Evolutionary conservation across 2,113 vertebrate genomes (phyloP).

Genomic region (Brachirus orientalis): DNA sequence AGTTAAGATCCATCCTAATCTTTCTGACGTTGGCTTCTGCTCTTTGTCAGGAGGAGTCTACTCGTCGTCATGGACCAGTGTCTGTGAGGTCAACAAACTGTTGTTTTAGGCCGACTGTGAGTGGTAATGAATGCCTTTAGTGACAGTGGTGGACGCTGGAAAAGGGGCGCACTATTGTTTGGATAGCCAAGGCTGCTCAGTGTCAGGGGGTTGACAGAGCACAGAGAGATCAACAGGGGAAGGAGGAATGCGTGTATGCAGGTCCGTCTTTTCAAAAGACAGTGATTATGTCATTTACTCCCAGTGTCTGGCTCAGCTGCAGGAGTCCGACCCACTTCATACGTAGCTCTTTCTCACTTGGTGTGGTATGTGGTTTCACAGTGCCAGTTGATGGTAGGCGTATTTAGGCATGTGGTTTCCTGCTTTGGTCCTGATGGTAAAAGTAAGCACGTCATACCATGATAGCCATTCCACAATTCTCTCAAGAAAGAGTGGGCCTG

Average conservation of each 20-base stretch:
- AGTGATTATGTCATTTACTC: slow-evolving; percentile 78
- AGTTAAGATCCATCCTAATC: slow-evolving; percentile 1
- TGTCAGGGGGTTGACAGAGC: slow-evolving; percentile 27
- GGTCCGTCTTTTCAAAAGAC: slow-evolving; percentile 68
- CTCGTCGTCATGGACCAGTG: not conserved
- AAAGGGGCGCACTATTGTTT: slow-evolving; percentile 50
- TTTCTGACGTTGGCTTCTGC: not conserved
- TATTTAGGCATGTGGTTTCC: slow-evolving; percentile 70
- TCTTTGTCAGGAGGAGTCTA: slow-evolving; percentile 7
- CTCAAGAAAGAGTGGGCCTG: slow-evolving; percentile 15
- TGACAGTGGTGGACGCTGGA: slow-evolving; percentile 44
- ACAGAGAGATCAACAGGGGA: slow-evolving; percentile 12
- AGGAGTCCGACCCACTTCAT: slow-evolving; percentile 57
- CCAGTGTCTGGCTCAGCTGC: slow-evolving; percentile 53
- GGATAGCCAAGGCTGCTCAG: slow-evolving; percentile 50
- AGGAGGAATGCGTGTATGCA: slow-evolving; percentile 42
- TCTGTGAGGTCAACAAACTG: slow-evolving; percentile 28
- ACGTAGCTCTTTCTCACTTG: slow-evolving; percentile 35
- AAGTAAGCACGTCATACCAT: slow-evolving; percentile 52
- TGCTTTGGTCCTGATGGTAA: slow-evolving; percentile 50
- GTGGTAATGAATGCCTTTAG: slow-evolving; percentile 31
- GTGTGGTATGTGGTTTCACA: slow-evolving; percentile 61
- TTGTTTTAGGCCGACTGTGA: slow-evolving; percentile 34
- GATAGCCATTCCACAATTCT: slow-evolving; percentile 26
- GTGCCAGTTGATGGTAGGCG: slow-evolving; percentile 49